Evolutionary conservation across 1,140 invertebrate species (phyloP), one percentile per base, ranked within the genome.

Genomic region (Anthonomus grandis): DNA sequence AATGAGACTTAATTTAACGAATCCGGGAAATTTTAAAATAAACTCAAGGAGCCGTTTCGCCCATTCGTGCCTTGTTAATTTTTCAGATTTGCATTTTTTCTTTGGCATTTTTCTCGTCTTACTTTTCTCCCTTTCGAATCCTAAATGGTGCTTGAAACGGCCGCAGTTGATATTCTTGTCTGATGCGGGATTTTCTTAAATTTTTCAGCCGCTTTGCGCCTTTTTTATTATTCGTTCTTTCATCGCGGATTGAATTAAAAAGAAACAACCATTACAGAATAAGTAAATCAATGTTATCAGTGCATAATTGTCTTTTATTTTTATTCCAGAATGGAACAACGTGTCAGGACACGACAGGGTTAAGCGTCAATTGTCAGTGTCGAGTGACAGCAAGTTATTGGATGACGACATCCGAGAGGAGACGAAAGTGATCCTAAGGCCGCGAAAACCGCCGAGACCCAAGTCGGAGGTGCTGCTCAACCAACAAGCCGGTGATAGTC

Each of bases 391-490:
- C 50, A 93, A 93, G 73, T 79, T 93, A 42, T 76, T 93, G 59
- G 91, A 93, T 73, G 87, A 88, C 59, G 86, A 89, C 70, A 87
- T 88, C 68, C 76, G 86, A 61, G 90, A 92, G 75, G 89, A 91
- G 68, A 86, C 89, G 52, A 80, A 89, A 72, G 90, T 93, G 59
- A 90, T 93, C 63, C 82, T 93, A 73, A 81, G 90, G 78, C 89
- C 89, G 57, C 87, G 89, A 70, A 89, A 90, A 77, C 90, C 90
- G 53, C 89, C 89, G 48, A 80, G 90, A 79, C 90, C 90, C 62
- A 93, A 92, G 74, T 92, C 89, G 2, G 90, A 93, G 77, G 89
- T 90, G 15, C 89, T 91, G 71, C 81, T 93, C 37, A 86, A 86
- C 64, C 71, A 80, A 78, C 78, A 84, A 65, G 75, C 75, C 62